These are phyloP conservation scores for Pseudomyrmex cubaensis DNA, from an alignment of 1,140 invertebrate genomes.

Conservation along the genomic window DNA sequence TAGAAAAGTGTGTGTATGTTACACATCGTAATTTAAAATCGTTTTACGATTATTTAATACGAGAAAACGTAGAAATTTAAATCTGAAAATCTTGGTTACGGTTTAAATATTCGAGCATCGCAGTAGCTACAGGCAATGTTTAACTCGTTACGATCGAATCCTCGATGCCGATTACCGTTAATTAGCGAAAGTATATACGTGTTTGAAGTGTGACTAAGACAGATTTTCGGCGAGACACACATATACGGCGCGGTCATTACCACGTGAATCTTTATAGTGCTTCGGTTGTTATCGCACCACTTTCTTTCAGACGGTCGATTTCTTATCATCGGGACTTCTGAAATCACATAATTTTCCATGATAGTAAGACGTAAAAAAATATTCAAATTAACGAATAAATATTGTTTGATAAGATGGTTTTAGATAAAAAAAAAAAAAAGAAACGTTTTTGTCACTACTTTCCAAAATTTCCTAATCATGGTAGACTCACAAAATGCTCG, in stretches of 20 bases:
- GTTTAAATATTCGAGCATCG: not conserved
- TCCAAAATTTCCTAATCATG: no score
- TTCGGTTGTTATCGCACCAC: slow-evolving; percentile 29
- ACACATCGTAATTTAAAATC: not conserved
- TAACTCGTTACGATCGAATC: slow-evolving; percentile 23
- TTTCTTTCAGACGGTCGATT: slow-evolving; percentile 52
- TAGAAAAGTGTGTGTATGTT: not conserved
- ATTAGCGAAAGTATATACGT: slow-evolving; percentile 57
- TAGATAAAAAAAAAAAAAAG: no score
- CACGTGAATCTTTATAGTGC: slow-evolving; percentile 45
- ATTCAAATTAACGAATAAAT: no score
- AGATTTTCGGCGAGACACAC: slow-evolving; percentile 7
- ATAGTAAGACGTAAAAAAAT: not conserved
- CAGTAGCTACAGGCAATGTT: slow-evolving; percentile 11
- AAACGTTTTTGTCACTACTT: no score
- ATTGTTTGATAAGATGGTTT: no score
- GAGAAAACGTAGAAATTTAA: slow-evolving; percentile 4
- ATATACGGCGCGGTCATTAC: slow-evolving; percentile 15
- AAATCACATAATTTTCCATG: not conserved
- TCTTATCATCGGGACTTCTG: slow-evolving; percentile 17
- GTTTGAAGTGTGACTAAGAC: slow-evolving; percentile 5
- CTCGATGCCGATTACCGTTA: slow-evolving; percentile 33
- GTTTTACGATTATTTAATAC: not conserved
- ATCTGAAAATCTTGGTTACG: not conserved
- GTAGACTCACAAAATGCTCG: no score